phyloP scores from a whole-genome alignment of 2,797 vertebrate species.

The Tamandua tetradactyla region DNA sequence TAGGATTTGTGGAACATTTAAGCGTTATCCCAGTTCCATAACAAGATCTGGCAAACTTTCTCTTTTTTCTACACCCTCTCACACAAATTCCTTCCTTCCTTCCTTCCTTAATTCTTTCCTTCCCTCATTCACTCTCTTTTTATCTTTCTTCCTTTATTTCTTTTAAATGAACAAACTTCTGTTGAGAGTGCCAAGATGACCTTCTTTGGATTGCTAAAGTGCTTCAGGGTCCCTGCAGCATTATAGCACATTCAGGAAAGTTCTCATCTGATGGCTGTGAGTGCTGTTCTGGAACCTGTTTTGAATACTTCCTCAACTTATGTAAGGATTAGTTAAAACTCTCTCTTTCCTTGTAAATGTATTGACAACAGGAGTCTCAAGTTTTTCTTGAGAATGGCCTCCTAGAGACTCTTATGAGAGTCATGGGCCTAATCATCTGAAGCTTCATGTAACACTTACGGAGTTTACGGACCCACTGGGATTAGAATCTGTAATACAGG shows the following conservation, averaged over 20 bases:
- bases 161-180: not conserved
- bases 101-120: accelerated
- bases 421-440: not conserved
- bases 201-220: not conserved
- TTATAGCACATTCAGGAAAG: not conserved
- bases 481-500: not conserved
- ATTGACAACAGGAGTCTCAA: not conserved
- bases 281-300: not conserved
- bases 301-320: not conserved
- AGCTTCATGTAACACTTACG: not conserved
- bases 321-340: not conserved
- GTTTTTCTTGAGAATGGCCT: not conserved
- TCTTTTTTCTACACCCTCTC: not conserved
- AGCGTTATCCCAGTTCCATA: not conserved
- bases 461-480: not conserved
- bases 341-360: not conserved
- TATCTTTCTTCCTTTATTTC: not conserved
- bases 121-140: too few species aligned
- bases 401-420: not conserved
- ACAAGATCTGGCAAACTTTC: not conserved
- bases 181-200: not conserved
- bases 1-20: slow-evolving; percentile 67
- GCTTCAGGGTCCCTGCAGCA: not conserved
- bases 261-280: not conserved
- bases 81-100: not conserved